Percentiles rank a stretch among this genome's conserved stretches.
phyloP scores from a whole-genome alignment of 1,140 invertebrate species.

The Ephestia elutella region DNA sequence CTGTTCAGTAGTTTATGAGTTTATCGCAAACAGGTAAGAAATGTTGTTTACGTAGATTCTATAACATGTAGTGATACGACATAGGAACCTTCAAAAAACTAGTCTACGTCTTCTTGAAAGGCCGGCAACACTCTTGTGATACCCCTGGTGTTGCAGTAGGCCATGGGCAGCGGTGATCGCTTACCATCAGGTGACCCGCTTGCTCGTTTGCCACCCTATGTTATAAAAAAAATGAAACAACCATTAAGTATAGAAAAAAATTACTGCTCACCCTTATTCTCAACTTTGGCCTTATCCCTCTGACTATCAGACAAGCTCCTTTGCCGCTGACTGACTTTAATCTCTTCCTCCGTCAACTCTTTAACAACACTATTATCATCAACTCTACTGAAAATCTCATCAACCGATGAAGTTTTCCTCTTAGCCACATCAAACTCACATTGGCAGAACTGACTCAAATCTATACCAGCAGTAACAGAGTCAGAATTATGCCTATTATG shows the following conservation, averaged over 20 bases:
- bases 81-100: too few species aligned
- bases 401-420: conserved; percentile 76
- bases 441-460: conserved; percentile 71
- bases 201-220: too few species aligned
- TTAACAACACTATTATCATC: conserved; percentile 43
- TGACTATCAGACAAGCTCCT: conserved; percentile 83
- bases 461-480: conserved; percentile 56
- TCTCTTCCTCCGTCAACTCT: conserved; percentile 74
- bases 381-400: conserved; percentile 79
- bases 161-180: too few species aligned
- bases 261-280: conserved; percentile 43
- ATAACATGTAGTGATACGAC: too few species aligned
- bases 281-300: conserved; percentile 69
- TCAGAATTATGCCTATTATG: conserved; percentile 66
- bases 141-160: too few species aligned
- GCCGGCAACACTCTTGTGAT: too few species aligned
- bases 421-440: conserved; percentile 58
- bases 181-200: too few species aligned
- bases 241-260: neutral
- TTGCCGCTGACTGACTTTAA: conserved; percentile 79
- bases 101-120: too few species aligned
- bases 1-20: too few species aligned
- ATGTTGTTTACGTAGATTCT: too few species aligned
- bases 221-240: too few species aligned
- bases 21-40: too few species aligned